These are phyloP conservation scores for Gerris lacustris DNA, from an alignment of 2,888 invertebrate species.

Conservation along the genomic window DNA sequence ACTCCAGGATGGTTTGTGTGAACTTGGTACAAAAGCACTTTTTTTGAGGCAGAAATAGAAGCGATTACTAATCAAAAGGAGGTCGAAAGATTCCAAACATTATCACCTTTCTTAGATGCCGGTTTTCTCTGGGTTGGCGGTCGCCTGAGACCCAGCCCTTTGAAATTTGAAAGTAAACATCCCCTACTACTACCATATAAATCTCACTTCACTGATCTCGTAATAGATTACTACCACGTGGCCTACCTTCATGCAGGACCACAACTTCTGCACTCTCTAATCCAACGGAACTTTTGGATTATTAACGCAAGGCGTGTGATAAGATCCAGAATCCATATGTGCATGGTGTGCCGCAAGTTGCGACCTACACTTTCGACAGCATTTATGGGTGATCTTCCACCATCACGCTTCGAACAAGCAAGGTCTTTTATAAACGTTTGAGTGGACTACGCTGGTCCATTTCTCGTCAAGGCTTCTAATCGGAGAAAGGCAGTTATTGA, in stretches of 20 bases:
- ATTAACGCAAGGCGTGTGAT: slow-evolving; percentile 12
- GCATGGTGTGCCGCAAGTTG: slow-evolving; percentile 10
- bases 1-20: neutral
- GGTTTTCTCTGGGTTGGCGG: slow-evolving; percentile 23
- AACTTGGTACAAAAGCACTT: slow-evolving; percentile 7
- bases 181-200: slow-evolving; percentile 21
- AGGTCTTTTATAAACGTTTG: slow-evolving; percentile 22
- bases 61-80: neutral
- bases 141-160: slow-evolving; percentile 14
- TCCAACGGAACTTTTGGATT: slow-evolving; percentile 17
- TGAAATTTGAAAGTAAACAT: slow-evolving; percentile 11
- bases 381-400: slow-evolving; percentile 28
- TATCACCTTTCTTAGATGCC: slow-evolving; percentile 19
- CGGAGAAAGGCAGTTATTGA: neutral
- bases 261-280: slow-evolving; percentile 7
- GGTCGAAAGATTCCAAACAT: neutral
- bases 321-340: slow-evolving; percentile 9
- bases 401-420: slow-evolving; percentile 18
- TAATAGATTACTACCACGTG: slow-evolving; percentile 21
- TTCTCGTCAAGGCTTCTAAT: slow-evolving; percentile 17
- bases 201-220: slow-evolving; percentile 15
- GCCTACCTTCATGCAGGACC: slow-evolving; percentile 17
- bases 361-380: slow-evolving; percentile 16
- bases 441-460: slow-evolving; percentile 27
- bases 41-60: slow-evolving; percentile 11